Evolutionary conservation across 2,797 vertebrate genomes (phyloP).

Genomic region (Pseudomugil gertrudae): DNA sequence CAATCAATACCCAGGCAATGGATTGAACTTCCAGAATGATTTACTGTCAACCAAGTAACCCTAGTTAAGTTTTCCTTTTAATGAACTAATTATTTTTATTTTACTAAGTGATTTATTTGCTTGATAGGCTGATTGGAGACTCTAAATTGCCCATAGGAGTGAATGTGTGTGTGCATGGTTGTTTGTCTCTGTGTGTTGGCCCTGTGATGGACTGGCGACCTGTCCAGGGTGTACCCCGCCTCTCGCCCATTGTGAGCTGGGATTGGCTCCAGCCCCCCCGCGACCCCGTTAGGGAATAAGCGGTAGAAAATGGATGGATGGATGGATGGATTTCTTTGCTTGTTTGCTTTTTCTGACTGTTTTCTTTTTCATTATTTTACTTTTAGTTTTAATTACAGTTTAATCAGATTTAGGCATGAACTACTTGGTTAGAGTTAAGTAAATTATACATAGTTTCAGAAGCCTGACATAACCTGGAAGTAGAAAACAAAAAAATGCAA

Average conservation of each 20-base stretch:
- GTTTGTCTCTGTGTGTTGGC: no score
- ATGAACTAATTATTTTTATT: not conserved
- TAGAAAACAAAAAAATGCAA: not conserved
- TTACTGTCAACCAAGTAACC: not conserved
- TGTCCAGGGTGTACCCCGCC: no score
- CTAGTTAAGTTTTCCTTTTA: not conserved
- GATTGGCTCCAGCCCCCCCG: no score
- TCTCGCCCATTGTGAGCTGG: no score
- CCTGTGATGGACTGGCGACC: no score
- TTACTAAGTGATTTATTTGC: not conserved
- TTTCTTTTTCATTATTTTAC: not conserved
- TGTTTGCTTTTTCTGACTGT: not conserved
- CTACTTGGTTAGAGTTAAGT: not conserved
- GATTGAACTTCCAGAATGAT: not conserved
- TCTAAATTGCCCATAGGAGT: no score
- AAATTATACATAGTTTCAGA: not conserved
- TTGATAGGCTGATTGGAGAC: no score
- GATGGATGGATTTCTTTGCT: not conserved
- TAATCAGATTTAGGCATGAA: not conserved
- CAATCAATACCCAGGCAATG: conserved; percentile 29
- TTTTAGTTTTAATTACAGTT: not conserved
- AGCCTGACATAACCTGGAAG: not conserved
- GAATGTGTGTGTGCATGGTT: no score
- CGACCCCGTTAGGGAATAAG: no score
- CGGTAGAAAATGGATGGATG: no score